Evolutionary conservation across 2,113 vertebrate species (phyloP).

Genomic region (Prolemur simus): DNA sequence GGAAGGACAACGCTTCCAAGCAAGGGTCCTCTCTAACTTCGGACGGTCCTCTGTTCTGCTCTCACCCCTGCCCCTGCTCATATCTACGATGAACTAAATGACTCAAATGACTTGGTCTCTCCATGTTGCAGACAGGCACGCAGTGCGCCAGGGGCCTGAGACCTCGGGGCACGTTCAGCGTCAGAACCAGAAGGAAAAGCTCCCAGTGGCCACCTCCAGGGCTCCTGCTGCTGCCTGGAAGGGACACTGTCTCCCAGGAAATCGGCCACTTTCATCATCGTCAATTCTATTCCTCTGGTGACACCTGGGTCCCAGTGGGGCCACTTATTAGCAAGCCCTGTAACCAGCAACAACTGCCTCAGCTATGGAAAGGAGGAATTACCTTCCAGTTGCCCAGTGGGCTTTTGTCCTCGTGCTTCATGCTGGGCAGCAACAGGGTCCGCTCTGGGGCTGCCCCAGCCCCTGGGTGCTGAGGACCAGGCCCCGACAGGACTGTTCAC

Average conservation of each 20-base stretch:
- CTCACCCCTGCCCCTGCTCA: neutral
- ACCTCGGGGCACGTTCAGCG: slow-evolving; percentile 24
- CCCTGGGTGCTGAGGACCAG: neutral
- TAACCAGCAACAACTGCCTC: neutral
- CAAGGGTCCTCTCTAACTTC: neutral
- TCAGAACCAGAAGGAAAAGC: slow-evolving; percentile 27
- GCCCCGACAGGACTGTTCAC: neutral
- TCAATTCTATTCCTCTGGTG: slow-evolving; percentile 31
- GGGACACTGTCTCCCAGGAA: slow-evolving; percentile 44
- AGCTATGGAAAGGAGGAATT: neutral
- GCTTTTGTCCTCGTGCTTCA: neutral
- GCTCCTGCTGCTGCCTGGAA: slow-evolving; percentile 49
- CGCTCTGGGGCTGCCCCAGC: neutral
- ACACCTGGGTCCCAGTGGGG: slow-evolving; percentile 42
- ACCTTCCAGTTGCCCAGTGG: neutral
- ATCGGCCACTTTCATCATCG: slow-evolving; percentile 50
- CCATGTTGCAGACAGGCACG: neutral
- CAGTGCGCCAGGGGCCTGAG: neutral
- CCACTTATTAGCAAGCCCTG: slow-evolving; percentile 62
- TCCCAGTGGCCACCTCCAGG: slow-evolving; percentile 26
- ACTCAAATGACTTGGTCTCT: neutral
- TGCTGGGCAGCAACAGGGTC: neutral
- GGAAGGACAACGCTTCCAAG: neutral
- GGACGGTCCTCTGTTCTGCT: neutral
- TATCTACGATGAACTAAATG: neutral